These are phyloP conservation scores for Mimachlamys varia DNA, from an alignment of 2,888 invertebrate genomes.

Conservation along the genomic window DNA sequence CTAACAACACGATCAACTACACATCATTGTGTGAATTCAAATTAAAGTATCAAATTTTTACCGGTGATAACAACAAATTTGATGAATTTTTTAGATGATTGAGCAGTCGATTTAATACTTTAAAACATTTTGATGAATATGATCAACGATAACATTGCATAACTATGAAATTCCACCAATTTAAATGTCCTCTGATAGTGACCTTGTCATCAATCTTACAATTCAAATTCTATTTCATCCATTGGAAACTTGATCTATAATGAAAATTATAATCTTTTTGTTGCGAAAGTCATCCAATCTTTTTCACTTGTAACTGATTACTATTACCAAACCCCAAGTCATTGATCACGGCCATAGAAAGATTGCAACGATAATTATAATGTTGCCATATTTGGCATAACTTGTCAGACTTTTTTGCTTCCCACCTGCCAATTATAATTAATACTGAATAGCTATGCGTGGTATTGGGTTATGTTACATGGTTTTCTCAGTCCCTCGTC, in stretches of 20 bases:
- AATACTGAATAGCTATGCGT: not conserved
- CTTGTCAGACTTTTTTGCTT: not conserved
- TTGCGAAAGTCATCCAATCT: not conserved
- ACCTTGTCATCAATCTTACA: not conserved
- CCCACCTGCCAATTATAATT: not conserved
- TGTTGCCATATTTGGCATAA: slow-evolving; percentile 17
- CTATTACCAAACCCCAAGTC: not conserved
- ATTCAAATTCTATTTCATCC: not conserved
- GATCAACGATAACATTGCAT: not conserved
- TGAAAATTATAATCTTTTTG: not conserved
- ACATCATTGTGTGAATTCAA: slow-evolving; percentile 10
- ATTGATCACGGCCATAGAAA: not conserved
- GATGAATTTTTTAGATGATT: not conserved
- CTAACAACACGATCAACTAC: not conserved
- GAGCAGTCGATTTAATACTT: not conserved
- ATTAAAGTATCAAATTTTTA: slow-evolving; percentile 34
- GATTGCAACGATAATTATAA: not conserved
- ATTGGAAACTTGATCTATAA: not conserved
- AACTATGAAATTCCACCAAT: slow-evolving; percentile 3
- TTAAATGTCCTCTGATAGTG: not conserved
- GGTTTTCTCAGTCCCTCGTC: not conserved
- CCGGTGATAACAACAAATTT: not conserved
- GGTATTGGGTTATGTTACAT: not conserved
- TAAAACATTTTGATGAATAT: slow-evolving; percentile 6
- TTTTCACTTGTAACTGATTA: not conserved